Conservation (phyloP, 1,140 invertebrate genomes). For the Drusus annulatus region DNA sequence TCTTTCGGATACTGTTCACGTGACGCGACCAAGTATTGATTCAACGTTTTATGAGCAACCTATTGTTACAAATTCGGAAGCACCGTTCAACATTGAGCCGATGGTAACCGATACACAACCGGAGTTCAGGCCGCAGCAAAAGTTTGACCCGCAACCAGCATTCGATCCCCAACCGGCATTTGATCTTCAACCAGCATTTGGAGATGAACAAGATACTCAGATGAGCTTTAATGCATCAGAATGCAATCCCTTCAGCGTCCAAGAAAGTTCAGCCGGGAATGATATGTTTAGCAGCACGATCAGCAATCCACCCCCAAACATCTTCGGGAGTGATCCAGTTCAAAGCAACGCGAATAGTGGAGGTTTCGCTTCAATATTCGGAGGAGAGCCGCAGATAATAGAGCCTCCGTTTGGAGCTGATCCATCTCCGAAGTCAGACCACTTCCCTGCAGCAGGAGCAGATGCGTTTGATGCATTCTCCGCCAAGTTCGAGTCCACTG, state of each 20-base stretch:
- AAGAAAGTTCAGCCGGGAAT: constrained; percentile 18
- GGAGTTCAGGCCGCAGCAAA: no score
- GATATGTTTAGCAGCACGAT: constrained; percentile 29
- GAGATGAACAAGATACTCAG: constrained; percentile 20
- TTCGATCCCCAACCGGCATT: background rate
- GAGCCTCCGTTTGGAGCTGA: constrained; percentile 25
- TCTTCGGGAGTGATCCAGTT: constrained; percentile 32
- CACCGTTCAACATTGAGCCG: constrained; percentile 12
- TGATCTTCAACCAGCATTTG: constrained; percentile 18
- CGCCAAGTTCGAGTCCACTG: constrained; percentile 84
- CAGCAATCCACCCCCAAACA: constrained; percentile 6
- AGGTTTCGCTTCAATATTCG: constrained; percentile 37
- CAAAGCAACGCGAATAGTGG: constrained; percentile 19
- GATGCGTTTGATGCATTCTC: constrained; percentile 89
- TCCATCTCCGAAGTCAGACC: background rate
- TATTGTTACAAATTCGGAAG: constrained; percentile 11
- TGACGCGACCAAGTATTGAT: constrained; percentile 50
- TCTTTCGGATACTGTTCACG: constrained; percentile 60
- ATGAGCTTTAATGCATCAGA: constrained; percentile 31
- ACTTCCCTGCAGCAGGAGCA: background rate
- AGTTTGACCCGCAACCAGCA: no score
- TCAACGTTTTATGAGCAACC: constrained; percentile 49
- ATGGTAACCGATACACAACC: constrained; percentile 36
- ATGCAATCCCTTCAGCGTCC: constrained; percentile 47
- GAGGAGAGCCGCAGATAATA: constrained; percentile 16